These are phyloP conservation scores for Metacarcinus magister DNA, from an alignment of 2,888 invertebrate genomes.

Conservation along the genomic window DNA sequence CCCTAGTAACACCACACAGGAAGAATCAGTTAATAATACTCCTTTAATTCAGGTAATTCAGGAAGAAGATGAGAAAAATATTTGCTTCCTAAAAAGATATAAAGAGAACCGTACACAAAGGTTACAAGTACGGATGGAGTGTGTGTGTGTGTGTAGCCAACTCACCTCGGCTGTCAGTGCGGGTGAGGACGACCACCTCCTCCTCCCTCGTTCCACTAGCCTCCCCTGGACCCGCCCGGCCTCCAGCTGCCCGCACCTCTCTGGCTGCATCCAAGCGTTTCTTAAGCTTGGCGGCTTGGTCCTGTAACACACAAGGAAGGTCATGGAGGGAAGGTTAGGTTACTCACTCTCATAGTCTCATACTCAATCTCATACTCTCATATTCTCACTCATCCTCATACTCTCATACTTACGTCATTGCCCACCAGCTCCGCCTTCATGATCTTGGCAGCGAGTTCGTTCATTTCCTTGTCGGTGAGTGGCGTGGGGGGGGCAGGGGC, in stretches of 20 bases:
- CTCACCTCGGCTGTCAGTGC: slow-evolving; percentile 86
- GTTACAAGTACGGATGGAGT: background rate
- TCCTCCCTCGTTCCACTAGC: slow-evolving; percentile 83
- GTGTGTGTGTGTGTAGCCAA: background rate
- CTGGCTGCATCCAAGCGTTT: slow-evolving; percentile 85
- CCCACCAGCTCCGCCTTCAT: slow-evolving; percentile 87
- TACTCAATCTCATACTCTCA: background rate
- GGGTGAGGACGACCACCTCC: slow-evolving; percentile 89
- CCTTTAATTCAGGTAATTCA: background rate
- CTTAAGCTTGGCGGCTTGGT: slow-evolving; percentile 90
- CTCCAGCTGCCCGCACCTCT: slow-evolving; percentile 82
- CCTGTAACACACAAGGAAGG: slow-evolving; percentile 82
- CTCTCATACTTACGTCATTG: slow-evolving; percentile 71
- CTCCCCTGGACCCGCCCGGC: background rate
- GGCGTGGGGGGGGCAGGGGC: slow-evolving; percentile 83
- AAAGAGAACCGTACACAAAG: too few relatives aligned
- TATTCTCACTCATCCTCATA: background rate
- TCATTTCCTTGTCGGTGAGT: slow-evolving; percentile 93
- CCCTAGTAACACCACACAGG: slow-evolving; percentile 65
- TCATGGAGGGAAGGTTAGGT: background rate
- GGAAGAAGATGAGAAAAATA: background rate
- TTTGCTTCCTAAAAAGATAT: background rate
- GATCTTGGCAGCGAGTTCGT: slow-evolving; percentile 94
- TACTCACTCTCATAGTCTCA: background rate
- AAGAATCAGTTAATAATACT: background rate